Conservation (phyloP, 2,888 invertebrate species). For the Leucozona laternaria region DNA sequence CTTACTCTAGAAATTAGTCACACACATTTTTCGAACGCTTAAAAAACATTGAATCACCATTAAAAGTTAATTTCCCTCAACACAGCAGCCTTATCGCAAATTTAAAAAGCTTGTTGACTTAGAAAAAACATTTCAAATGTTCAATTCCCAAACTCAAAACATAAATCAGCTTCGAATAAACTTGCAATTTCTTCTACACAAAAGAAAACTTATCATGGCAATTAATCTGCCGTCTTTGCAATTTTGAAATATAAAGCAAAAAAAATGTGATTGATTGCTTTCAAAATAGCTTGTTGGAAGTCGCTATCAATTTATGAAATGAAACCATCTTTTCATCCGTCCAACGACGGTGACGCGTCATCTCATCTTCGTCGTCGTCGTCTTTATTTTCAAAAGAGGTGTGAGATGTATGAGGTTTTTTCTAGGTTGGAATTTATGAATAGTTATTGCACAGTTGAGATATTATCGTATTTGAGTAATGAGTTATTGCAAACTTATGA, state of each 20-base stretch:
- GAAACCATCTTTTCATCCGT: slow-evolving; percentile 31
- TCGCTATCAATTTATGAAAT: slow-evolving; percentile 39
- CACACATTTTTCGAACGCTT: neutral
- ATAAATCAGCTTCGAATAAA: slow-evolving; percentile 48
- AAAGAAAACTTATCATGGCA: slow-evolving; percentile 30
- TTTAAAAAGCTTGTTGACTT: slow-evolving; percentile 24
- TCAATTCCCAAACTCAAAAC: slow-evolving; percentile 3
- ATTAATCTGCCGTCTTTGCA: slow-evolving; percentile 44
- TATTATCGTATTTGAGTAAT: neutral
- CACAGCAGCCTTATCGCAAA: neutral
- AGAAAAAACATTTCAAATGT: slow-evolving; percentile 21
- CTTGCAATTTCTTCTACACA: slow-evolving; percentile 8
- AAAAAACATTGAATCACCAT: slow-evolving; percentile 16
- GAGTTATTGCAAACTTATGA: neutral
- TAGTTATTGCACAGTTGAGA: slow-evolving; percentile 10
- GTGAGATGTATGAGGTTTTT: slow-evolving; percentile 18
- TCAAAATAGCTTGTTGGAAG: slow-evolving; percentile 41
- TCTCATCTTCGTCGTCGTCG: slow-evolving; percentile 4
- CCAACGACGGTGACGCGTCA: neutral
- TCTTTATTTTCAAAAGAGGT: neutral
- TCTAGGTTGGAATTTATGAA: slow-evolving; percentile 6
- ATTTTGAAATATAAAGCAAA: slow-evolving; percentile 18
- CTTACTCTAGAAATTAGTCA: neutral
- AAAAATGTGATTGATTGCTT: slow-evolving; percentile 51
- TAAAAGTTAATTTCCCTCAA: slow-evolving; percentile 16